Percentiles rank a stretch among this genome's conserved stretches.
Evolutionary conservation across 2,797 vertebrate genomes (phyloP).

Genomic region (Lithobates sylvaticus): DNA sequence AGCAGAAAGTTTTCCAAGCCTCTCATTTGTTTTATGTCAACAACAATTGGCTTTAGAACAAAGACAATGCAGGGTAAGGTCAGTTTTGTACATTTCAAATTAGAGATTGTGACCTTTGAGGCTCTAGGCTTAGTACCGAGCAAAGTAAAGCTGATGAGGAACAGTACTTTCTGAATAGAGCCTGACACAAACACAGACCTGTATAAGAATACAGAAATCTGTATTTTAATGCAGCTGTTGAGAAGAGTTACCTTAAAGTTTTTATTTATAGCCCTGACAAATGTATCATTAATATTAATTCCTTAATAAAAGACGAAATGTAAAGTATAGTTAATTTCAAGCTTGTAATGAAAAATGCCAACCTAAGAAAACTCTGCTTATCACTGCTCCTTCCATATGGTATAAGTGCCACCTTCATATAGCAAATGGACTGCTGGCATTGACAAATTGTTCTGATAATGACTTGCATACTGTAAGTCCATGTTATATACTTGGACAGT

Average conservation of each 20-base stretch:
- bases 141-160: slow-evolving; percentile 41
- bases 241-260: background rate
- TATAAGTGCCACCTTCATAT: too few relatives aligned
- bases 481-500: too few relatives aligned
- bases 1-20: slow-evolving; percentile 52
- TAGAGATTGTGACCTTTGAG: slow-evolving; percentile 41
- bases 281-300: background rate
- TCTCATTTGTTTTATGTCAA: slow-evolving; percentile 62
- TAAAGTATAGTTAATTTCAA: background rate
- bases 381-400: too few relatives aligned
- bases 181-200: slow-evolving; percentile 15
- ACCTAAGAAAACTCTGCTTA: too few relatives aligned
- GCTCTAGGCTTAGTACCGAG: slow-evolving; percentile 14
- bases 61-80: slow-evolving; percentile 38
- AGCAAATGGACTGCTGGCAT: too few relatives aligned
- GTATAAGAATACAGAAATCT: background rate
- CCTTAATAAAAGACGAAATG: background rate
- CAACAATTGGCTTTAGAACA: slow-evolving; percentile 54
- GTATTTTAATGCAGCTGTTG: background rate
- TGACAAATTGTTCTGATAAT: too few relatives aligned
- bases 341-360: background rate
- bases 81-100: slow-evolving; percentile 52
- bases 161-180: slow-evolving; percentile 22
- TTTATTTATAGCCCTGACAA: background rate
- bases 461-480: too few relatives aligned